Percentiles rank a stretch among this genome's conserved stretches.
Evolutionary conservation across 1,140 invertebrate genomes (phyloP).

Genomic region (Sycophaga agraensis): DNA sequence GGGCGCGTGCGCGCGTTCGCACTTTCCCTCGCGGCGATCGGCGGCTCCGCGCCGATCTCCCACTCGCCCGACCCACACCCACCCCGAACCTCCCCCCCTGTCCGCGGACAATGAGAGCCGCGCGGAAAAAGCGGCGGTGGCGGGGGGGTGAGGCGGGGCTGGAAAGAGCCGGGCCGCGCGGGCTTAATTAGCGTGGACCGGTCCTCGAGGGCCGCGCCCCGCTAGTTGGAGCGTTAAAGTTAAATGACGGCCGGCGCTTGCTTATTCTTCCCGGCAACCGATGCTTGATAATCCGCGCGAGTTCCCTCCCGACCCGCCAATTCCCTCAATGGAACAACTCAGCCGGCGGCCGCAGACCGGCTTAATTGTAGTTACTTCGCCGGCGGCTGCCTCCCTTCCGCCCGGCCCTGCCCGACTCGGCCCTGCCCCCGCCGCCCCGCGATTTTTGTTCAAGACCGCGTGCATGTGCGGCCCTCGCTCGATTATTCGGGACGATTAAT

Average conservation of each 20-base stretch:
- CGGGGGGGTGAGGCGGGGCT: conserved; percentile 1
- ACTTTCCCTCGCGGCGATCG: not conserved
- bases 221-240: conserved; percentile 58
- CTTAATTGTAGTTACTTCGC: conserved; percentile 56
- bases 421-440: not conserved
- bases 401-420: too few relatives aligned
- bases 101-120: conserved; percentile 1
- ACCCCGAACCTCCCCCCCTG: too few relatives aligned
- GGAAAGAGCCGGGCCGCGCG: conserved; percentile 41
- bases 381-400: too few relatives aligned
- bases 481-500: conserved; percentile 29
- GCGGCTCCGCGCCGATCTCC: too few relatives aligned
- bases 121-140: conserved; percentile 21
- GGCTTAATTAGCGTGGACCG: conserved; percentile 59
- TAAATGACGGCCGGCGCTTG: conserved; percentile 60
- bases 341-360: conserved; percentile 51
- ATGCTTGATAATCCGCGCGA: conserved; percentile 59
- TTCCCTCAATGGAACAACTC: conserved; percentile 58
- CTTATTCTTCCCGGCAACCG: conserved; percentile 59
- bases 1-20: conserved; percentile 19
- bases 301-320: conserved; percentile 50
- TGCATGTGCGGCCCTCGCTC: not conserved
- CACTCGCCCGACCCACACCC: too few relatives aligned
- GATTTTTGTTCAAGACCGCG: conserved; percentile 11
- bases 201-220: conserved; percentile 42